A percentile compares a stretch with the other conserved stretches of the same genome.
These are phyloP conservation scores for Gryllus bimaculatus DNA, from an alignment of 1,140 invertebrate species.

Conservation along the genomic window DNA sequence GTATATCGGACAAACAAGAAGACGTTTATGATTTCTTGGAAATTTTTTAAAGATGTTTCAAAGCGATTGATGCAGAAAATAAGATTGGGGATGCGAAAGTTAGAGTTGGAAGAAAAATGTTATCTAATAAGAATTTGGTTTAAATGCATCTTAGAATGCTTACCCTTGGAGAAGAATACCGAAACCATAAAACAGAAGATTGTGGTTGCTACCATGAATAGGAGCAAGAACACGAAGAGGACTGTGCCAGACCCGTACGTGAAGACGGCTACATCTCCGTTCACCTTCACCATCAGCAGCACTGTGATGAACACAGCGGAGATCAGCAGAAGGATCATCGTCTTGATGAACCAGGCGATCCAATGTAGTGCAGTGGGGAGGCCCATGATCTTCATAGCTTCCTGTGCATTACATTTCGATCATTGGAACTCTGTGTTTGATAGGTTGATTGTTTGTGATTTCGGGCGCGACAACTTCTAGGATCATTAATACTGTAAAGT, in stretches of 20 bases:
- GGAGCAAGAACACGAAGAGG: slow-evolving; percentile 45
- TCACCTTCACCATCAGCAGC: slow-evolving; percentile 29
- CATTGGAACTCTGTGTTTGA: too few relatives aligned
- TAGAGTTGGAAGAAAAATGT: too few relatives aligned
- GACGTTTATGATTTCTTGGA: too few relatives aligned
- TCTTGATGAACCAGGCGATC: slow-evolving; percentile 72
- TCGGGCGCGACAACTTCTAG: too few relatives aligned
- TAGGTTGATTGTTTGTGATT: too few relatives aligned
- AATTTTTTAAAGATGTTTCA: too few relatives aligned
- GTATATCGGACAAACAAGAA: too few relatives aligned
- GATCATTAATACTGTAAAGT: too few relatives aligned
- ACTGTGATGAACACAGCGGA: slow-evolving; percentile 41
- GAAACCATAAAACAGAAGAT: slow-evolving; percentile 59
- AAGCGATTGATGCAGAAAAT: too few relatives aligned
- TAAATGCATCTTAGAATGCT: background rate
- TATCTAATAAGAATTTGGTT: too few relatives aligned
- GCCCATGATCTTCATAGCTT: slow-evolving; percentile 85
- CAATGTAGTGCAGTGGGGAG: slow-evolving; percentile 73
- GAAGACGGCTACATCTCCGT: slow-evolving; percentile 34
- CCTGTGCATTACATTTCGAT: slow-evolving; percentile 36
- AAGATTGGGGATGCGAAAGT: too few relatives aligned
- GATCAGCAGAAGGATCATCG: slow-evolving; percentile 52
- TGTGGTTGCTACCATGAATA: slow-evolving; percentile 49
- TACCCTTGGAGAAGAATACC: slow-evolving; percentile 58
- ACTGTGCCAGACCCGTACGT: slow-evolving; percentile 44